These are phyloP conservation scores for Bolborhynchus lineola DNA, from an alignment of 2,113 vertebrate species.

Conservation along the genomic window DNA sequence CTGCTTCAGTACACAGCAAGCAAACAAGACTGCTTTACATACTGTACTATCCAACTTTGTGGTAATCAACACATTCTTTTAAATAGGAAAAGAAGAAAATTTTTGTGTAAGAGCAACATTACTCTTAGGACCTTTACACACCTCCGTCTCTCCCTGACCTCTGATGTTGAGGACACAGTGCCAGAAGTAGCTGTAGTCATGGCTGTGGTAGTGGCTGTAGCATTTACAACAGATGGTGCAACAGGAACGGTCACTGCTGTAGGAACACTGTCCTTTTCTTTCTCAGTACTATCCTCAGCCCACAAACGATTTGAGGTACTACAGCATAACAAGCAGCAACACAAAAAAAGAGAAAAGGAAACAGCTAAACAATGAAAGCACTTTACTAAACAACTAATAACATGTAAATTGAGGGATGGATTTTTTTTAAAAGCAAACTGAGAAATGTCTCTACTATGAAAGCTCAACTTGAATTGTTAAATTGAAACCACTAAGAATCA, in stretches of 20 bases:
- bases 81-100: background rate
- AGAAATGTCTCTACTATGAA: slow-evolving; percentile 51
- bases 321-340: slow-evolving; percentile 77
- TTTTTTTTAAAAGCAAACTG: slow-evolving; percentile 70
- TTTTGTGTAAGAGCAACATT: slow-evolving; percentile 46
- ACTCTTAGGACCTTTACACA: slow-evolving; percentile 77
- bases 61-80: slow-evolving; percentile 50
- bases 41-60: background rate
- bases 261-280: slow-evolving; percentile 91
- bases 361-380: slow-evolving; percentile 83
- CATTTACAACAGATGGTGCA: slow-evolving; percentile 93
- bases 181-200: slow-evolving; percentile 87
- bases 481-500: slow-evolving; percentile 38
- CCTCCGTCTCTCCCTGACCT: slow-evolving; percentile 96
- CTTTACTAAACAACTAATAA: slow-evolving; percentile 75
- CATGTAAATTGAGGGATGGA: slow-evolving; percentile 73
- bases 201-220: slow-evolving; percentile 86
- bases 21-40: background rate
- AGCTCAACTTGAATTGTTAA: slow-evolving; percentile 54
- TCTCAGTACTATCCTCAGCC: slow-evolving; percentile 94
- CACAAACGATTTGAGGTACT: slow-evolving; percentile 90
- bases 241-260: slow-evolving; percentile 93
- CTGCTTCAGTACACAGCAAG: background rate
- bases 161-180: slow-evolving; percentile 86
- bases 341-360: slow-evolving; percentile 83